Base-by-base conservation (phyloP, 2,113 vertebrate species). In the Genyomyrus donnyi region DNA sequence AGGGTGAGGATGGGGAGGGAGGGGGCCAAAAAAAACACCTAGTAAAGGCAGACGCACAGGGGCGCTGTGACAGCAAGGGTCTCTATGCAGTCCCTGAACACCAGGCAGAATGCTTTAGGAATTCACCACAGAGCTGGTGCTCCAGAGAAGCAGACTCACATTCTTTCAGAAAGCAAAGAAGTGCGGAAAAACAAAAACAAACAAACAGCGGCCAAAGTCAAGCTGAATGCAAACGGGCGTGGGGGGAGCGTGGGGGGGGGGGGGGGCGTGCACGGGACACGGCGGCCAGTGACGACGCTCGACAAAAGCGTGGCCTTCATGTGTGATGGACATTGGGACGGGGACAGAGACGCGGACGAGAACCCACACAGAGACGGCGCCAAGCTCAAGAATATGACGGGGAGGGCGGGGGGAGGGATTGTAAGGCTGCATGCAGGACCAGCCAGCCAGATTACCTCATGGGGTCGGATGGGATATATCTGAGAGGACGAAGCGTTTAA, bases 361-460 rank as follows among this genome's bases (percentile, higher is more conserved):
- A 74, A 31, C 27, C 62, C 66, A 35, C 31, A 74, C 66, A 74
- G 0, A 74, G 27, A 39, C 10, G 27, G 15, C 1, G 31, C 31
- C 24, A 77, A 35, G 5, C 27, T 39, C 5, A 39, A 27, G 45
- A 46, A 46, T 3, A 66, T 66, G 42, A 53, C 1, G 80, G 35
- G 80, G 35, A 3, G 42, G 15, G 35, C 15, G 17, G n/a, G 85
- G 24, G 48, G 85, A 27, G 49, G 24, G 13, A 24, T 2, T 58
- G 88, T 6, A 74, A 92, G 88, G 93, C 92, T 85, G 92, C 91
- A 92, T 93, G 94, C 94, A 90, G 91, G 85, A 89, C 88, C 88
- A 4, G 46, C 93, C 91, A 93, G 93, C 94, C 83, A 19, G 7
- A 91, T 97, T 98, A 98, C 98, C 98, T 99, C 97, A 93, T 97